A percentile compares a stretch with the other conserved stretches of the same genome.
Evolutionary conservation across 1,140 invertebrate species (phyloP).

Genomic region (Potamilus streckersoni): DNA sequence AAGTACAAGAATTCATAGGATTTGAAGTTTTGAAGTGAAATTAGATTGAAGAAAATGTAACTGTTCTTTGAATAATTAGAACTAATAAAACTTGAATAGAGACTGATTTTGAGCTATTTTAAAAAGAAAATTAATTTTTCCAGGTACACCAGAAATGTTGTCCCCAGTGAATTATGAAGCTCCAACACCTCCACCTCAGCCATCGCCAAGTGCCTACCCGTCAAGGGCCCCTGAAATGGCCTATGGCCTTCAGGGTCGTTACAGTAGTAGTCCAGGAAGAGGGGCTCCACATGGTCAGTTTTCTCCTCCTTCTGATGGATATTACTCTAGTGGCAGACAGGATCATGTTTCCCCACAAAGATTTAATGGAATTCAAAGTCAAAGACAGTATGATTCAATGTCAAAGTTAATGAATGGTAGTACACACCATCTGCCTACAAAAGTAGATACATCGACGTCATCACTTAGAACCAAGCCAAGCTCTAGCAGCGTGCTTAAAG

Average conservation of each 20-base stretch:
- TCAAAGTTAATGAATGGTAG: constrained; percentile 23
- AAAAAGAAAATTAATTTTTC: not conserved
- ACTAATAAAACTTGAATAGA: no score
- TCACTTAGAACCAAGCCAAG: constrained; percentile 16
- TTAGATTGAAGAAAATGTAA: no score
- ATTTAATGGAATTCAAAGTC: constrained; percentile 12
- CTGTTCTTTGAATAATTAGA: no score
- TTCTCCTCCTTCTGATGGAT: constrained; percentile 21
- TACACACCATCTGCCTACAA: constrained; percentile 1
- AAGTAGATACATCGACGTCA: constrained; percentile 10
- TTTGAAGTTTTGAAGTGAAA: no score
- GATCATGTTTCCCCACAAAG: constrained; percentile 16
- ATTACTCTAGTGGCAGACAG: not conserved
- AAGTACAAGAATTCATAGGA: no score
- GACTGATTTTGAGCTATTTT: no score
- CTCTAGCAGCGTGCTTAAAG: constrained; percentile 19
- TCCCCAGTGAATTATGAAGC: constrained; percentile 58
- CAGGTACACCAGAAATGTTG: constrained; percentile 63
- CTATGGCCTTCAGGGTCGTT: constrained; percentile 23
- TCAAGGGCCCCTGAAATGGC: constrained; percentile 24
- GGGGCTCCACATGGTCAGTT: constrained; percentile 11
- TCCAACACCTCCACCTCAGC: constrained; percentile 61
- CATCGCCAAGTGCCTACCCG: constrained; percentile 58
- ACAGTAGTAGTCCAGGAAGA: constrained; percentile 14
- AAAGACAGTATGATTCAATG: constrained; percentile 15